Evolutionary conservation across 2,888 invertebrate genomes (phyloP), one percentile per base, ranked within the genome.

Genomic region (Cristatella mucedo): DNA sequence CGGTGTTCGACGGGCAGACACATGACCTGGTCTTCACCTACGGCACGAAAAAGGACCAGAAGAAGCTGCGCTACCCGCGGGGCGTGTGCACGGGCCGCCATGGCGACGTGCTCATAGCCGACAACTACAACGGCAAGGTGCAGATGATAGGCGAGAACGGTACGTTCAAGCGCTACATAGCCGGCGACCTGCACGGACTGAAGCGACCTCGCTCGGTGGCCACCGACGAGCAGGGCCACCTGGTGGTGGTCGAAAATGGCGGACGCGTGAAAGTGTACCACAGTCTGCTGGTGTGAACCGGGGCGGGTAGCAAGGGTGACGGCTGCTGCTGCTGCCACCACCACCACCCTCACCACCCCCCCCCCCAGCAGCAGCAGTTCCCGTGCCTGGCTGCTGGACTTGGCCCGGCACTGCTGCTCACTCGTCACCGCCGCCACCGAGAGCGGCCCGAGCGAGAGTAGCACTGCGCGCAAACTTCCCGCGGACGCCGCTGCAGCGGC

Each of bases 61-160:
- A 19, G 19, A 36, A 22, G 13, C 24, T 36, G 21, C 22, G 36
- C 18, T 36, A 36, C 18, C 36, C 36, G 4, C 21, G 36, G 4
- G 36, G 36, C 4, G 36, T 36, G 7, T 15, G 24, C 4, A 36
- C 36, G 5, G 24, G 26, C 18, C 7, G 15, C n/a, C 6, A 16
- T 4, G 36, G 36, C 4, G 26, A 36, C 18, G 26, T 36, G 16
- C 36, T 36, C 4, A 19, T 36, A 15, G 36, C 36, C 15, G 36
- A 36, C 24, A 36, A 36, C 18, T 36, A 36, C 24, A 36, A 36
- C 26, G 36, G 36, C 13, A 36, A 36, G 36, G 36, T 36, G 26
- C 26, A 26, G 7, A 26, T 36, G n/a, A 36, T 26, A 13, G 36
- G 36, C 4, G 36, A 36, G 4, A 29, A 36, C 15, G 36, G 36